Base-by-base conservation (phyloP, 2,797 vertebrate species). In the Ctenopoma kingsleyae region DNA sequence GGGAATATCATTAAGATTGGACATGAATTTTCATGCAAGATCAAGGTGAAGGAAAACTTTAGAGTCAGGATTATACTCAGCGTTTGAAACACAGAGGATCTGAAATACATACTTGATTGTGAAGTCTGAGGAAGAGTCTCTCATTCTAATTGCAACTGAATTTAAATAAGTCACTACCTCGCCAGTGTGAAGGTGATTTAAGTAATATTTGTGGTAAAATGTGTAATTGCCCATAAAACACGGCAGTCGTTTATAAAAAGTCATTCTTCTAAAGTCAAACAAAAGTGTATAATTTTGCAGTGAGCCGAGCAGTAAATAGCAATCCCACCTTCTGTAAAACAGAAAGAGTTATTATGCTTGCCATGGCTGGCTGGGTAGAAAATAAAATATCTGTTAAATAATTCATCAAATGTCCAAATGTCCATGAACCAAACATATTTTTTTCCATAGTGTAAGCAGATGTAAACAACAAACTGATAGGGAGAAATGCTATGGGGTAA, bases 361-460 rank as follows among this genome's bases (percentile, higher is more conserved):
- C 13, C 17, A 52, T 47, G 46, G 58, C n/a, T 72, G 59, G 49
- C 48, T 80, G 71, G 17, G 3, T 13, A 25, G 50, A 55, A 78
- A 56, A 71, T 16, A 59, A 56, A 67, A 80, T 38, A 9, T 54
- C 20, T 58, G 49, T 48, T 77, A 65, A 83, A 87, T 82, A 83
- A 82, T 85, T 81, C 49, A 85, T 78, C 55, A 70, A 64, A 70
- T 44, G 53, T 81, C 46, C 50, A 68, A 69, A 82, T 64, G 46
- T 68, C 54, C 50, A 75, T 58, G 50, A 81, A 67, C 12, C 46
- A 13, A 58, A 67, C 49, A 53, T 59, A 23, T 79, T 58, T 67
- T 58, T 68, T 80, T 53, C 46, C 10, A 70, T 30, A 43, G 17
- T 61, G 40, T 76, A 41, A 80, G 64, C 47, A 71, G n/a, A 85